Base-by-base conservation (phyloP, 2,888 invertebrate species). In the Noctua comes region DNA sequence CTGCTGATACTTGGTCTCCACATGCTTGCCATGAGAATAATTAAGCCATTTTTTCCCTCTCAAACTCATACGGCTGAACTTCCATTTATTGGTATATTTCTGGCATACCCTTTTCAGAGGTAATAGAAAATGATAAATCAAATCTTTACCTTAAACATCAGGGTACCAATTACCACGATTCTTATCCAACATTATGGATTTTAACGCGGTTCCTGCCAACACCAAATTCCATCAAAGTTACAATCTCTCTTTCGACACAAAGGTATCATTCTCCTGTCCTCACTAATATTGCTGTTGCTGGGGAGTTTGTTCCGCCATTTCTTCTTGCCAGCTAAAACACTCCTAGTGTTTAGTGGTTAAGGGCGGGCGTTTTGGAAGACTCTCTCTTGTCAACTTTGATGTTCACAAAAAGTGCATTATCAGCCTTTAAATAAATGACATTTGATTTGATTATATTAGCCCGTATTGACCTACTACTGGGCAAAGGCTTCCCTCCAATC, bases 1-100 rank as follows among this genome's bases (percentile, higher is more conserved):
- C 13, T 69, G 46, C 16, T 73, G 68, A 79, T 83, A 72, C 79
- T 64, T 69, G 21, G 31, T 57, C 43, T 0, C 11, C 31, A 54
- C 16, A 43, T 27, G n/a, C 36, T 31, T 54, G 27, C 13, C 48
- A 40, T 75, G 75, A 66, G 21, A 18, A 54, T 24, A 43, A 54
- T 18, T 68, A 27, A 13, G 10, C 48, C 7, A 21, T 21, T 40
- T 36, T 51, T 66, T 8, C 27, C 21, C 36, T 51, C 13, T 24
- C 16, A n/a, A 21, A 68, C n/a, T 66, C n/a, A 66, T 43, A 65
- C 36, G n/a, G 1, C 40, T 40, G 40, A 65, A 65, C 7, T 40
- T 24, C 4, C 24, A 27, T 27, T 54, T 24, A n/a, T 57, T 11
- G 2, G 11, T n/a, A 24, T 54, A n/a, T n/a, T 24, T n/a, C 54